Percentiles rank a stretch among this genome's conserved stretches.
These are phyloP conservation scores for Apis laboriosa DNA, from an alignment of 1,140 invertebrate genomes.

Conservation along the genomic window DNA sequence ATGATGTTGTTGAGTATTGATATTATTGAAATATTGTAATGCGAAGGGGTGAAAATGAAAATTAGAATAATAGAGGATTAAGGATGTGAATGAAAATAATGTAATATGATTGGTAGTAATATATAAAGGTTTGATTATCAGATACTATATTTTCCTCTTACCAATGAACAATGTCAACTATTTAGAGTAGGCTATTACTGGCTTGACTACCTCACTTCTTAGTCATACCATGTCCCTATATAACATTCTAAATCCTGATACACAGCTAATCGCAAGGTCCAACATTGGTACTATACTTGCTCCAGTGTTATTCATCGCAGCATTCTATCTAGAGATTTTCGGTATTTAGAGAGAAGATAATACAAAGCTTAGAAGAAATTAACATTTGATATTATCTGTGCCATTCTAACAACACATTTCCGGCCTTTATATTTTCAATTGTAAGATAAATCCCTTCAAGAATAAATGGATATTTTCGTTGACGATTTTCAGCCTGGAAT, in stretches of 20 bases:
- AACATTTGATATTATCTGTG: neutral
- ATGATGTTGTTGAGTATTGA: no score
- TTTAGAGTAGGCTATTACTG: slow-evolving; percentile 17
- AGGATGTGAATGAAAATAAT: no score
- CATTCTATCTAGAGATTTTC: no score
- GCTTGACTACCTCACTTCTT: slow-evolving; percentile 14
- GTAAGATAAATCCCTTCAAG: neutral
- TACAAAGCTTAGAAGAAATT: neutral
- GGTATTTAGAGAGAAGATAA: neutral
- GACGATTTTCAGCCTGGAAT: neutral
- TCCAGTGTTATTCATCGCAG: neutral
- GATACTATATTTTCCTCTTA: neutral
- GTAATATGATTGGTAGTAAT: no score
- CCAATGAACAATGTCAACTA: slow-evolving; percentile 4
- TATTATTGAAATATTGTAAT: no score
- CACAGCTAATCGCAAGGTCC: neutral
- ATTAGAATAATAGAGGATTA: no score
- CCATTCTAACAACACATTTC: neutral
- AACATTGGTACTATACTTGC: neutral
- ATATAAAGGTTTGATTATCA: no score
- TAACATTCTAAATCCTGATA: slow-evolving; percentile 6
- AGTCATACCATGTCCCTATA: slow-evolving; percentile 3
- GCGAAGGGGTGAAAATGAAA: no score
- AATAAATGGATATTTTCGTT: slow-evolving; percentile 1
- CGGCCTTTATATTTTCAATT: neutral